These are phyloP conservation scores for Pundamilia nyererei DNA, from an alignment of 2,113 vertebrate species.

Conservation along the genomic window DNA sequence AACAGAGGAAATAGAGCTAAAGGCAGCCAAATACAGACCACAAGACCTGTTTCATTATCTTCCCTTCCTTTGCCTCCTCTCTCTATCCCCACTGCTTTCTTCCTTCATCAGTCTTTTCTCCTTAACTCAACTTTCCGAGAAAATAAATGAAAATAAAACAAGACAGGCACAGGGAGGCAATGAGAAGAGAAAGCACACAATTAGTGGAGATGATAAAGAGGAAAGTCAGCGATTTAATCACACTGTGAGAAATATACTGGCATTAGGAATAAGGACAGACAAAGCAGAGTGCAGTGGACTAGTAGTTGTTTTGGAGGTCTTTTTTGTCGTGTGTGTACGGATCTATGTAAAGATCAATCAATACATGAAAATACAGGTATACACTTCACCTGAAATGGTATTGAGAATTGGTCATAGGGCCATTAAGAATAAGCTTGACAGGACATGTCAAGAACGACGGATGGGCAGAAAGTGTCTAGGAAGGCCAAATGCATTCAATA, in stretches of 20 bases:
- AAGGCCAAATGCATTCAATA: not conserved
- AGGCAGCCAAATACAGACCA: conserved; percentile 9
- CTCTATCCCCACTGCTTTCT: not conserved
- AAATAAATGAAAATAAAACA: not conserved
- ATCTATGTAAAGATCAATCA: not conserved
- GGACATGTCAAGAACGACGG: not conserved
- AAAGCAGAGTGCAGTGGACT: not conserved
- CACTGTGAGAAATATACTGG: not conserved
- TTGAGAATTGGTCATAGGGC: not conserved
- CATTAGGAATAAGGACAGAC: not conserved
- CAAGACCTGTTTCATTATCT: not conserved
- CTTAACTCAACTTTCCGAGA: not conserved
- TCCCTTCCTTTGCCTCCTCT: not conserved
- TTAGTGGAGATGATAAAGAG: not conserved
- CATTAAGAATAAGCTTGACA: not conserved
- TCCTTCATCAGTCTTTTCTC: not conserved
- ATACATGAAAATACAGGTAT: not conserved
- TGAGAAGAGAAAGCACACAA: not conserved
- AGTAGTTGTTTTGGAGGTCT: not conserved
- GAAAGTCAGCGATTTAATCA: not conserved
- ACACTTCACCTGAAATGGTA: not conserved
- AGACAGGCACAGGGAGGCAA: not conserved
- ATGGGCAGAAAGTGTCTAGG: not conserved
- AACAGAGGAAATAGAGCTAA: conserved; percentile 37
- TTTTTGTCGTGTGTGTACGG: not conserved